Evolutionary conservation across 2,797 vertebrate species (phyloP).

Genomic region (Mormyrus proboscirostris): DNA sequence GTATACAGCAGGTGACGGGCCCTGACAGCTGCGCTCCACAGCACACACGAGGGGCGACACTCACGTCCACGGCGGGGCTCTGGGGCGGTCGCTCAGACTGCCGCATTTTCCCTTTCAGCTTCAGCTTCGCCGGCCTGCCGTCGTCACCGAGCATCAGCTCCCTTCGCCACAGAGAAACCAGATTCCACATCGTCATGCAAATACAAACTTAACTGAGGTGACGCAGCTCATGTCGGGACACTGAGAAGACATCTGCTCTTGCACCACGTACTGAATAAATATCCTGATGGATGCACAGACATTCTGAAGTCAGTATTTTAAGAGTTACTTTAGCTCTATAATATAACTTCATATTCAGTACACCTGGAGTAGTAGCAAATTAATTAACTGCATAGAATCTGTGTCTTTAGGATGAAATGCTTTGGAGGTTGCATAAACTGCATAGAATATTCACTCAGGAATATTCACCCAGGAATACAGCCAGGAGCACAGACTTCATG

Average conservation of each 20-base stretch:
- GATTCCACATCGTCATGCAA: neutral
- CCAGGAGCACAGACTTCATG: neutral
- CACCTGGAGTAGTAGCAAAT: neutral
- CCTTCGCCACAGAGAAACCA: constrained; percentile 46
- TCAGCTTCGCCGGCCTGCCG: constrained; percentile 81
- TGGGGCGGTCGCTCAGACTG: constrained; percentile 85
- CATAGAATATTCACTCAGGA: neutral
- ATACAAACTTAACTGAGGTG: neutral
- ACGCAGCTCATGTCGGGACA: neutral
- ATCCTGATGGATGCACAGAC: neutral
- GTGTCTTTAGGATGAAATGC: neutral
- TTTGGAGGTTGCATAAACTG: neutral
- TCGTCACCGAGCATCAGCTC: constrained; percentile 96
- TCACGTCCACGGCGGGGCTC: constrained; percentile 88
- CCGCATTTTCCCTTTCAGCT: constrained; percentile 79
- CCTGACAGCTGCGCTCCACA: neutral
- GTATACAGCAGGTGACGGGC: neutral
- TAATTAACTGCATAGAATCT: neutral
- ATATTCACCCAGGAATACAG: neutral
- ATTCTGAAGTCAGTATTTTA: neutral
- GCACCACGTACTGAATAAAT: neutral
- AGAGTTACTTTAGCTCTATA: neutral
- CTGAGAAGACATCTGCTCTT: neutral
- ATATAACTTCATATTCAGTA: neutral
- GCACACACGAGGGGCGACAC: constrained; percentile 30